Base-by-base conservation (phyloP, 2,113 vertebrate species). In the Cichladusa arquata region DNA sequence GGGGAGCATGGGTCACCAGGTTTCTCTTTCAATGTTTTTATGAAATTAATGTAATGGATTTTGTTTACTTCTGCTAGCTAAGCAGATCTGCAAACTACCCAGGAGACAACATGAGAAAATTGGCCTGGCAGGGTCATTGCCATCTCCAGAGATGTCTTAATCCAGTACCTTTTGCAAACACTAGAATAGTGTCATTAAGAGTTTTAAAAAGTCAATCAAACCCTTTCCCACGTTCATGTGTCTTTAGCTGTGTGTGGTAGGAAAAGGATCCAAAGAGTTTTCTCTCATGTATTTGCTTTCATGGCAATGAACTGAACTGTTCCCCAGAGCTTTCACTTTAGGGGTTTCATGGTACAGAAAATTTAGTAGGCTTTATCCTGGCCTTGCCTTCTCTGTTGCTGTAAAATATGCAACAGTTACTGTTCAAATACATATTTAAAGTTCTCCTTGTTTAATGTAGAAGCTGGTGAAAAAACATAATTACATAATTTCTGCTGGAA, bases 181-280 rank as follows among this genome's bases (percentile, higher is more conserved):
- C 33, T 73, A 58, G 26, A 73, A 61, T 36, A 23, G 13, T 53
- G 57, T 83, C 34, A 90, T 64, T 90, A 78, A 78, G 53, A 33
- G 34, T 70, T 90, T 82, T 33, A 6, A 78, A 77, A 90, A 88
- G 64, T 84, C 76, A 44, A 77, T 94, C 58, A 80, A 83, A 62
- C 74, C 53, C 47, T 90, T 95, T 96, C 85, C 71, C 65, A 86
- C 61, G 15, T 92, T 81, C 53, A 8, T 73, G 22, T 67, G 38
- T 81, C 67, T 90, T 83, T 83, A 93, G 40, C 71, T 88, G 66
- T 93, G 93, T 95, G 93, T 94, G 76, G 92, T 83, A 96, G 64
- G 76, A 94, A 94, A 95, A 78, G 36, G 72, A 81, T 94, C 85
- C 82, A 92, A 86, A 54, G 73, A 82, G 45, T 85, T 95, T 96